Conservation (phyloP, 2,797 vertebrate species). For the Pelochelys cantorii region DNA sequence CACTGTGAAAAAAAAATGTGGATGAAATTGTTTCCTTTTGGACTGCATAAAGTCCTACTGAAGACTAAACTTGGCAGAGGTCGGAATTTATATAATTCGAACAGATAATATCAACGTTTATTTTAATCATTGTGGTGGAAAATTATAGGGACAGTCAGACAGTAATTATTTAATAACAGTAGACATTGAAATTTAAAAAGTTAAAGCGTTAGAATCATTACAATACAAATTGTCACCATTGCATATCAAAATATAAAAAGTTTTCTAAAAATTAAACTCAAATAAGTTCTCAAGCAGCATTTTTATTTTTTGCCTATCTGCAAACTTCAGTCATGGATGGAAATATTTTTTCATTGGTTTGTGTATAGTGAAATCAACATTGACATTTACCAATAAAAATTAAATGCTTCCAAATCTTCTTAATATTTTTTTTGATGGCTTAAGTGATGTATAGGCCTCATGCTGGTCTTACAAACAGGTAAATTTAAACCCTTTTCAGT, state of each 20-base stretch:
- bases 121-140: not conserved
- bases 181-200: not conserved
- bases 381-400: not conserved
- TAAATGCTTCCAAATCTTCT: not conserved
- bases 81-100: not conserved
- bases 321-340: not conserved
- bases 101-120: not conserved
- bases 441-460: not conserved
- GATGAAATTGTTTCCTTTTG: not conserved
- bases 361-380: not conserved
- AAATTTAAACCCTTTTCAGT: not conserved
- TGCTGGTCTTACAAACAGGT: not conserved
- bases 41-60: not conserved
- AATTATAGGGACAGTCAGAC: not conserved
- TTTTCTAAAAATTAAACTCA: not conserved
- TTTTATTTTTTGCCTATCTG: not conserved
- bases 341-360: not conserved
- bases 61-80: not conserved
- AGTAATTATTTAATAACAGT: not conserved
- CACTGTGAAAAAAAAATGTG: not conserved
- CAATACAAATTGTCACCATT: not conserved
- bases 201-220: not conserved
- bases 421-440: accelerated
- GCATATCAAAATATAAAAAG: not conserved
- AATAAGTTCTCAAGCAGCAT: not conserved